These are phyloP conservation scores for Eubasilissa regina DNA, from an alignment of 1,140 invertebrate genomes.

Conservation along the genomic window DNA sequence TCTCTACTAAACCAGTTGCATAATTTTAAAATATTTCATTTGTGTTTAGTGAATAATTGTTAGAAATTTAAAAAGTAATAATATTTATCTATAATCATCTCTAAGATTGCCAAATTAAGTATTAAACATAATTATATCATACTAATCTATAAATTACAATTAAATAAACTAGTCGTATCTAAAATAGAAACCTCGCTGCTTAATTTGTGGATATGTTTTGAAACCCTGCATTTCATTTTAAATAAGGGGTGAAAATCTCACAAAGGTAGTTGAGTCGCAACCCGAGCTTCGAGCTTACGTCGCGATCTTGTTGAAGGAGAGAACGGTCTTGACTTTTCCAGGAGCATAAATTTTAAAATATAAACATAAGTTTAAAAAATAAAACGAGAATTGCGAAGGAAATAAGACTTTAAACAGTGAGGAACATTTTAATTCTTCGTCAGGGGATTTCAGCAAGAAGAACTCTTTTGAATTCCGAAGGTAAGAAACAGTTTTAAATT, in stretches of 20 bases:
- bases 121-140: background rate
- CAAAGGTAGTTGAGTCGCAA: slow-evolving; percentile 15
- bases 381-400: background rate
- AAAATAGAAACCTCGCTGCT: background rate
- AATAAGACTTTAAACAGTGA: slow-evolving; percentile 22
- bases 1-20: background rate
- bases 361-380: slow-evolving; percentile 2
- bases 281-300: background rate
- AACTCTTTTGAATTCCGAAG: slow-evolving; percentile 14
- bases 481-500: slow-evolving; percentile 10
- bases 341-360: slow-evolving; percentile 25
- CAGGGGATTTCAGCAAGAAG: slow-evolving; percentile 28
- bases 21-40: slow-evolving; percentile 9
- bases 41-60: slow-evolving; percentile 8
- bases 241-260: background rate
- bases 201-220: slow-evolving; percentile 23
- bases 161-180: background rate
- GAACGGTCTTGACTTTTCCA: slow-evolving; percentile 1
- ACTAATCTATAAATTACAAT: background rate
- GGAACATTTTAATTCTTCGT: slow-evolving; percentile 19
- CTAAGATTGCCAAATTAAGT: background rate
- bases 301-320: background rate
- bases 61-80: background rate
- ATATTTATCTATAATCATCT: background rate
- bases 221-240: slow-evolving; percentile 9